Evolutionary conservation across 2,888 invertebrate species (phyloP).

Genomic region (Rhamnusium bicolor): DNA sequence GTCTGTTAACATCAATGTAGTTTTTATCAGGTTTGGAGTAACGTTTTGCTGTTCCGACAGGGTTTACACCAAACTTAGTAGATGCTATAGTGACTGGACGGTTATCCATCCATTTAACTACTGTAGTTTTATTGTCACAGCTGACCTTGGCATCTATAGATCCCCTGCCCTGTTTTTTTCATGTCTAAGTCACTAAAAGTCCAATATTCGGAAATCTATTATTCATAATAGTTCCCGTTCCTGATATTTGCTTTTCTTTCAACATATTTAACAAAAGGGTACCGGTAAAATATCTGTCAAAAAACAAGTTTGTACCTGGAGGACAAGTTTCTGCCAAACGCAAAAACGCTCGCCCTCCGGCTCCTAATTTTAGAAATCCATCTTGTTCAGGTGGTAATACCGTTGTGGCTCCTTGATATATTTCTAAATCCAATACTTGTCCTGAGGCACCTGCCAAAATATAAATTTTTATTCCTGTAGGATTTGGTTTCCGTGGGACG

Average conservation of each 20-base stretch:
- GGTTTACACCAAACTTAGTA: neutral
- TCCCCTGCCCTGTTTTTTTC: neutral
- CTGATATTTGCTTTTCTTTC: neutral
- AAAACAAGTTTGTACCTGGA: neutral
- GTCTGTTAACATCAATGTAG: constrained; percentile 1
- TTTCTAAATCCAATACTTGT: neutral
- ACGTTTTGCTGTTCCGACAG: neutral
- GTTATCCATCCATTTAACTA: constrained; percentile 8
- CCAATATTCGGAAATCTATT: neutral
- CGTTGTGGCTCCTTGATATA: no score
- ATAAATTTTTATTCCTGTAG: neutral
- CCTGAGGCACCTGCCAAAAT: neutral
- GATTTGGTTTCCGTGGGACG: neutral
- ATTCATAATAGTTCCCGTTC: neutral
- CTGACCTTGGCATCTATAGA: neutral
- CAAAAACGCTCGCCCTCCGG: neutral
- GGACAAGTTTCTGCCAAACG: neutral
- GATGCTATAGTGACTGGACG: neutral
- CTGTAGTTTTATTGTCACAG: neutral
- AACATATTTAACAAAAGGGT: neutral
- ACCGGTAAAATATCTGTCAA: constrained; percentile 3
- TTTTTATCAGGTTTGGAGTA: neutral
- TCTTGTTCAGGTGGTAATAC: no score
- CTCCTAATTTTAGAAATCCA: neutral
- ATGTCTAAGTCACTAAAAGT: neutral